Evolutionary conservation across 2,113 vertebrate species (phyloP).

Genomic region (Anolis carolinensis): DNA sequence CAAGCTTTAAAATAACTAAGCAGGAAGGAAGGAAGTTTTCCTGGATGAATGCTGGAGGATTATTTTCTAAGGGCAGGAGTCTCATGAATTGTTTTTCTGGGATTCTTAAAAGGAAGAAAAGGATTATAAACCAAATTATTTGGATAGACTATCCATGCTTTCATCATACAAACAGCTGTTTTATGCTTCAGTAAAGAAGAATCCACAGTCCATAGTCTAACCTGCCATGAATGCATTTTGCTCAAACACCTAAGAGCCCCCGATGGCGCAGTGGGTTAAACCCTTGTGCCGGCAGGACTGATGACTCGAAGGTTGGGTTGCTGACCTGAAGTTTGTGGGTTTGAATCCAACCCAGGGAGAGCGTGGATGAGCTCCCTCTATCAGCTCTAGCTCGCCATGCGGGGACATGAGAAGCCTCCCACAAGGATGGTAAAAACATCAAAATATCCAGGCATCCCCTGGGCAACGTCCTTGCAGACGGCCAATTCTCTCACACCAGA

Average conservation of each 20-base stretch:
- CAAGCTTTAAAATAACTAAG: background rate
- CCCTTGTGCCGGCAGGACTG: too few species aligned
- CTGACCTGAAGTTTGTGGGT: too few species aligned
- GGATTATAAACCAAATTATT: background rate
- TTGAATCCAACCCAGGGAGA: too few species aligned
- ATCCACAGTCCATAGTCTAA: slow-evolving; percentile 46
- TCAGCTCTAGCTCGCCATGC: too few species aligned
- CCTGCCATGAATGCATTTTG: slow-evolving; percentile 11
- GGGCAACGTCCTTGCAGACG: too few species aligned
- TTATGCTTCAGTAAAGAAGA: slow-evolving; percentile 36
- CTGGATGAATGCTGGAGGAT: background rate
- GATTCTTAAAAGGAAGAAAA: background rate
- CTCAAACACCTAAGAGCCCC: slow-evolving; percentile 34
- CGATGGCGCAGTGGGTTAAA: too few species aligned
- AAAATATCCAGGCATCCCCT: too few species aligned
- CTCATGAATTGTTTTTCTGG: background rate
- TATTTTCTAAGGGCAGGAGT: background rate
- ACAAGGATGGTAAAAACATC: too few species aligned
- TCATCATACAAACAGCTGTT: background rate
- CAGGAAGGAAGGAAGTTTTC: background rate
- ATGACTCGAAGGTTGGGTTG: too few species aligned
- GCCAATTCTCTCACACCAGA: too few species aligned
- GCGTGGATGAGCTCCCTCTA: too few species aligned
- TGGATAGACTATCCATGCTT: background rate
- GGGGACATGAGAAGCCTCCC: too few species aligned